phyloP scores from a whole-genome alignment of 2,888 invertebrate species.

The Mantis religiosa region DNA sequence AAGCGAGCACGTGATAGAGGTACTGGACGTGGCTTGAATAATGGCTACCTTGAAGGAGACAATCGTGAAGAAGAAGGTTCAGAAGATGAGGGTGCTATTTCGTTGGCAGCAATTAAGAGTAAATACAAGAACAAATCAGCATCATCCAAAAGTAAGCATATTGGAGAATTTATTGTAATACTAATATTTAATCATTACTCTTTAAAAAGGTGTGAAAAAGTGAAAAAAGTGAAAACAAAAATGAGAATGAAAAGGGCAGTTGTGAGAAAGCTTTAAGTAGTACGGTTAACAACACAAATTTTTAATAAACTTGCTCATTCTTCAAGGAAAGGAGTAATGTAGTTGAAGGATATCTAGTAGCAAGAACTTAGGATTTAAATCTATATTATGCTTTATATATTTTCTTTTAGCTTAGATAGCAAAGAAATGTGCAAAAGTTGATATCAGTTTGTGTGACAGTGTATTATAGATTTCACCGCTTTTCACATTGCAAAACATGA shows the following conservation, averaged over 20 bases:
- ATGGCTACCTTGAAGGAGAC: slow-evolving; percentile 54
- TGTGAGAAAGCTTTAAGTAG: too few relatives aligned
- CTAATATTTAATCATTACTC: not conserved
- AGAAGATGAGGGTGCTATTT: slow-evolving; percentile 91
- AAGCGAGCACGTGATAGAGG: slow-evolving; percentile 52
- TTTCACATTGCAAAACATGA: too few relatives aligned
- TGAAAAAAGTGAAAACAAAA: slow-evolving; percentile 47
- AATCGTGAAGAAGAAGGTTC: slow-evolving; percentile 74
- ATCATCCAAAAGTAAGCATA: slow-evolving; percentile 44
- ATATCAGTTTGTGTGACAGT: too few relatives aligned
- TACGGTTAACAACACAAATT: too few relatives aligned
- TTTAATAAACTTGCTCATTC: too few relatives aligned
- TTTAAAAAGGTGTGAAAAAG: not conserved
- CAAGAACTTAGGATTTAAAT: too few relatives aligned
- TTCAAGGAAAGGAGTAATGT: too few relatives aligned
- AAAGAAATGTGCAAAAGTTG: too few relatives aligned
- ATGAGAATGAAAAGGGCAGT: slow-evolving; percentile 33
- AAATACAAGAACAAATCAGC: slow-evolving; percentile 72
- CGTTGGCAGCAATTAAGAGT: slow-evolving; percentile 90
- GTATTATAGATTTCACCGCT: too few relatives aligned
- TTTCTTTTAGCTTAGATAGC: too few relatives aligned
- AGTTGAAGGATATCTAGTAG: too few relatives aligned
- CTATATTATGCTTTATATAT: too few relatives aligned
- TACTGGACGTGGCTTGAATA: slow-evolving; percentile 48
- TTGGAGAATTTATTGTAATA: not conserved